These are phyloP conservation scores for Masticophis lateralis DNA, from an alignment of 2,797 vertebrate genomes.

Conservation along the genomic window DNA sequence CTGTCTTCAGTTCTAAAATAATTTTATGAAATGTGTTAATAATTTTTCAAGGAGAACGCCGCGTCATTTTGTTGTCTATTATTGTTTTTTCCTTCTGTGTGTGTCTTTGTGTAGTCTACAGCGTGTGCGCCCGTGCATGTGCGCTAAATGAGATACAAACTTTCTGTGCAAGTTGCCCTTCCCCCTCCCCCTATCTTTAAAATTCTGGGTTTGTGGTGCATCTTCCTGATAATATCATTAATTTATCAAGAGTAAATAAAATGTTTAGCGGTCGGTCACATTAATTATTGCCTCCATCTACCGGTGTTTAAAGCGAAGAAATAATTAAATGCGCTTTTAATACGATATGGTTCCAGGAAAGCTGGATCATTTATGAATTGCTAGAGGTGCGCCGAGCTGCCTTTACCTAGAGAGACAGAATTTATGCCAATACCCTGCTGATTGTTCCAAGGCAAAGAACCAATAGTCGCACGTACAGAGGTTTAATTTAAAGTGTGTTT, in stretches of 20 bases:
- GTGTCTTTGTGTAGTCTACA: neutral
- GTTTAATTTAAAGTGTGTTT: conserved; percentile 99
- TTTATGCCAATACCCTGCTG: conserved; percentile 91
- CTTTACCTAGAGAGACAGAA: conserved; percentile 87
- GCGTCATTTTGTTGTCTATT: neutral
- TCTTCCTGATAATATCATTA: conserved; percentile 77
- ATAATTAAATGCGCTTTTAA: conserved; percentile 88
- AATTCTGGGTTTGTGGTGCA: conserved; percentile 71
- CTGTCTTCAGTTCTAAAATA: neutral
- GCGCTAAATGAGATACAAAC: neutral
- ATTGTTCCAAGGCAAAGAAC: conserved; percentile 96
- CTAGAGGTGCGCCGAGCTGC: conserved; percentile 81
- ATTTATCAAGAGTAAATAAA: conserved; percentile 89
- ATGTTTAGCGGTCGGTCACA: conserved; percentile 84
- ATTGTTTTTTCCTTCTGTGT: conserved; percentile 74
- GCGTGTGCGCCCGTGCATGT: conserved; percentile 35
- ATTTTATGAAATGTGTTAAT: neutral
- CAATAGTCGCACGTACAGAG: conserved; percentile 93
- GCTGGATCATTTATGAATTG: conserved; percentile 85
- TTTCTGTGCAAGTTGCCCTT: neutral
- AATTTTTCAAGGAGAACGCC: neutral
- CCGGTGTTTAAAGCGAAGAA: conserved; percentile 82
- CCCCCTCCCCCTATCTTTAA: neutral
- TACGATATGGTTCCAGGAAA: conserved; percentile 82
- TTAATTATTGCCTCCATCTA: conserved; percentile 91